Evolutionary conservation across 2,797 vertebrate genomes (phyloP), one percentile per base, ranked within the genome.

Genomic region (Cygnus olor): DNA sequence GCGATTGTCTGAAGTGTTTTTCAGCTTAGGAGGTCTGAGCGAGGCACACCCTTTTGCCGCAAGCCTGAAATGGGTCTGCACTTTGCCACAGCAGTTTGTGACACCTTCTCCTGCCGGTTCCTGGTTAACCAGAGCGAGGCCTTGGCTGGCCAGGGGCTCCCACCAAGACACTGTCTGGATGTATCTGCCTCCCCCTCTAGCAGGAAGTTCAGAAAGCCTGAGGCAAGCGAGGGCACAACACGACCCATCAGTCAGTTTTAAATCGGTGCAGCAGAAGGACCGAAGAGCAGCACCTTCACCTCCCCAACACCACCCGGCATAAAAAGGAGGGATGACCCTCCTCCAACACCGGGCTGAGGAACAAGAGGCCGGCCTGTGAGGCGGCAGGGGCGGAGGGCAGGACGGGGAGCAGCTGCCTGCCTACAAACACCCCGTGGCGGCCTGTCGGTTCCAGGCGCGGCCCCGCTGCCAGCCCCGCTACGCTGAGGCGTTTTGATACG

Each of bases 361-460:
- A 57, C 63, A 21, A 10, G 30, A n/a, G 54, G 54, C 4, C 3
- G 3, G 8, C 40, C 18, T 19, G 1, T 42, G 38, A 44, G 63
- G 63, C 14, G 72, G 71, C 56, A 21, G 54, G 8, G 51, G 40
- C 28, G 1, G 40, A 42, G 19, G 38, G 72, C 53, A 90, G 85
- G 64, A 73, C 3, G 4, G 0, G 4, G 76, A 74, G 80, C 4
- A 1, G 64, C 77, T 34, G 4, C 47, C 74, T 86, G 80, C 77
- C 64, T 56, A n/a, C 68, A 7, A 49, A 27, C 51, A 61, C 57
- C 79, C 85, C 19, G 11, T 80, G 49, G 1, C 2, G 4, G 68
- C 86, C 53, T 96, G 84, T 71, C n/a, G 15, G 70, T 69, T 84
- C 95, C 95, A 96, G 85, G 66, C n/a, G 49, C 56, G 0, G 1